Conservation (phyloP, 2,888 invertebrate genomes). For the Xestia xanthographa region DNA sequence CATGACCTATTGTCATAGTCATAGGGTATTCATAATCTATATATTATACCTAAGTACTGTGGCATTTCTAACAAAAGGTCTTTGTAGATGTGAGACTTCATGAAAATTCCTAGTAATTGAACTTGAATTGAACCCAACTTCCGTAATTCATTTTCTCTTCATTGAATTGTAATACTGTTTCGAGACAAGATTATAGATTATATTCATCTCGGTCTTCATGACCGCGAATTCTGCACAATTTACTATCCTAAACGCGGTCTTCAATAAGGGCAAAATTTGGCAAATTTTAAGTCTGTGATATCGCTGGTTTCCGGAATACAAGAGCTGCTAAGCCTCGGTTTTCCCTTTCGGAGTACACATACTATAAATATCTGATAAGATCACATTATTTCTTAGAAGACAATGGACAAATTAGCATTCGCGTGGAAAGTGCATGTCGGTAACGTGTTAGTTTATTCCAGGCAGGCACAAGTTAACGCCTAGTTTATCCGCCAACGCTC, state of each 20-base stretch:
- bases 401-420: constrained; percentile 56
- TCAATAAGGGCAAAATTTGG: neutral
- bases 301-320: neutral
- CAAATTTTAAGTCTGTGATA: neutral
- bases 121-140: neutral
- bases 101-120: neutral
- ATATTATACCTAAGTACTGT: constrained; percentile 2
- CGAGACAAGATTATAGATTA: neutral
- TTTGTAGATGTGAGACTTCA: constrained; percentile 13
- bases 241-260: neutral
- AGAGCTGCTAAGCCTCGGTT: neutral
- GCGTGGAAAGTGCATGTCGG: constrained; percentile 74
- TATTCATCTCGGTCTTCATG: neutral
- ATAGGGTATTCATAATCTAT: constrained; percentile 20
- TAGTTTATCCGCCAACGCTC: constrained; percentile 68
- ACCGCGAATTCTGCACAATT: neutral
- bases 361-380: constrained; percentile 27
- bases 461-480: constrained; percentile 69
- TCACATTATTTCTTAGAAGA: constrained; percentile 47
- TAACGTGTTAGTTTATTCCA: constrained; percentile 57
- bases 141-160: neutral
- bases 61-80: constrained; percentile 19
- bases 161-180: neutral
- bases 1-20: constrained; percentile 46
- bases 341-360: constrained; percentile 3